A percentile compares a stretch with the other conserved stretches of the same genome.
Conservation (phyloP, 2,888 invertebrate genomes). For the Lasioglossum lativentre region DNA sequence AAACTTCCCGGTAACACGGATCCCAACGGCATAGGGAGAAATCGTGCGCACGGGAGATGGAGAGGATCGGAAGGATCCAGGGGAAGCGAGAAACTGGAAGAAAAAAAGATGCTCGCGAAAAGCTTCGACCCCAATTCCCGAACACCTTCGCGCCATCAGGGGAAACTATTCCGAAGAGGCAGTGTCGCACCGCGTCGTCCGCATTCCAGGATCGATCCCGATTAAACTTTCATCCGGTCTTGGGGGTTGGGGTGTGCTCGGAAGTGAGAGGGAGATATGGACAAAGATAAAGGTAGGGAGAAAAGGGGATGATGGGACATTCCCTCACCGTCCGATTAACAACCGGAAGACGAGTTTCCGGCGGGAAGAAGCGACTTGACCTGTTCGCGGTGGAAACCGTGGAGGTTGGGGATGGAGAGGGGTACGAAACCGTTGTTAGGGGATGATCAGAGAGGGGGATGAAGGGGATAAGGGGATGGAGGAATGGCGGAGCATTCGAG, state of each 20-base stretch:
- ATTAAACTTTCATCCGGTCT: slow-evolving; percentile 42
- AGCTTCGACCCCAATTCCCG: neutral
- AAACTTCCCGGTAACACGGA: slow-evolving; percentile 1
- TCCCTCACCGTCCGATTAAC: slow-evolving; percentile 28
- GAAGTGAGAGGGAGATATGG: neutral
- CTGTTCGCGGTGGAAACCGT: neutral
- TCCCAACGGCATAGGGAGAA: neutral
- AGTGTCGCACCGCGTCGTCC: neutral
- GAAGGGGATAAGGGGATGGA: neutral
- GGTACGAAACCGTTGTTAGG: neutral
- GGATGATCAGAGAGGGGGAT: neutral
- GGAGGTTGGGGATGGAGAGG: neutral
- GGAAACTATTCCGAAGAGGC: slow-evolving; percentile 22
- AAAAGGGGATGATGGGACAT: neutral
- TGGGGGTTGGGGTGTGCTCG: neutral
- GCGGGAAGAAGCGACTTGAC: slow-evolving; percentile 42
- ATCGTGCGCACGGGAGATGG: neutral
- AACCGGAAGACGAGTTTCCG: slow-evolving; percentile 42
- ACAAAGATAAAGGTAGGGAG: neutral
- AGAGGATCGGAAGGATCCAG: neutral
- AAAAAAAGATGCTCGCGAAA: neutral
- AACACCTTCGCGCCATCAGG: neutral
- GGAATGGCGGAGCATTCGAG: slow-evolving; percentile 19
- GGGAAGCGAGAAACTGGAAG: neutral
- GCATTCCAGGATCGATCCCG: slow-evolving; percentile 32